These are phyloP conservation scores for Xanthorhoe spadicearia DNA, from an alignment of 2,888 invertebrate species.

Conservation along the genomic window DNA sequence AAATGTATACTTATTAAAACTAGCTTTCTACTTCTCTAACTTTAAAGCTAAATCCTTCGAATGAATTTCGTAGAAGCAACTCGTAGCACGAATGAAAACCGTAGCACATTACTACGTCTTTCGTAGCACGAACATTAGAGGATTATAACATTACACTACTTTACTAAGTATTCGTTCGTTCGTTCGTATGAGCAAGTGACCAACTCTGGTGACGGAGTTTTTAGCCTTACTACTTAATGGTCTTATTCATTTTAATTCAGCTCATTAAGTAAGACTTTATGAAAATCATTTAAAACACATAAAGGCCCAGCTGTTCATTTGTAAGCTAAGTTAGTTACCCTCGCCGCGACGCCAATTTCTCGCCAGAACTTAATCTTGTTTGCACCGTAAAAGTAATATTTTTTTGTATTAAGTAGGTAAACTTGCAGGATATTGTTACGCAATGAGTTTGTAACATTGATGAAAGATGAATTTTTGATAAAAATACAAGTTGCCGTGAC, in stretches of 20 bases:
- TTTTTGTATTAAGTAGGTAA: conserved; percentile 44
- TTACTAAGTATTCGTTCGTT: too few relatives aligned
- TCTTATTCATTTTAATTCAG: too few relatives aligned
- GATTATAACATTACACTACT: too few relatives aligned
- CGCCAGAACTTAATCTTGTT: conserved; percentile 60
- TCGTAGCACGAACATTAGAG: too few relatives aligned
- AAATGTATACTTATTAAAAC: too few relatives aligned
- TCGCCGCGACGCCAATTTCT: conserved; percentile 47
- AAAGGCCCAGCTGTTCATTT: conserved; percentile 15
- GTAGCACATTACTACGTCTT: not conserved
- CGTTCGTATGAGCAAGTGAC: too few relatives aligned
- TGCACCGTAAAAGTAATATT: conserved; percentile 54
- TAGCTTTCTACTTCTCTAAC: too few relatives aligned
- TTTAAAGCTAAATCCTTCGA: not conserved
- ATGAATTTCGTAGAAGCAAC: conserved; percentile 8
- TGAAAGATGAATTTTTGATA: conserved; percentile 6
- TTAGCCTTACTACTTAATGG: too few relatives aligned
- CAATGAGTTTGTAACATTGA: conserved; percentile 31
- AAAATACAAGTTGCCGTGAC: not conserved
- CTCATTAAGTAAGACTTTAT: not conserved
- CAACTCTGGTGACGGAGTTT: too few relatives aligned
- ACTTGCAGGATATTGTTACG: conserved; percentile 33
- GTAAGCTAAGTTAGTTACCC: conserved; percentile 29
- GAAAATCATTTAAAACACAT: not conserved
- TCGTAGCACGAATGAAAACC: not conserved